Evolutionary conservation across 2,888 invertebrate species (phyloP).

Genomic region (Diarsia brunnea): DNA sequence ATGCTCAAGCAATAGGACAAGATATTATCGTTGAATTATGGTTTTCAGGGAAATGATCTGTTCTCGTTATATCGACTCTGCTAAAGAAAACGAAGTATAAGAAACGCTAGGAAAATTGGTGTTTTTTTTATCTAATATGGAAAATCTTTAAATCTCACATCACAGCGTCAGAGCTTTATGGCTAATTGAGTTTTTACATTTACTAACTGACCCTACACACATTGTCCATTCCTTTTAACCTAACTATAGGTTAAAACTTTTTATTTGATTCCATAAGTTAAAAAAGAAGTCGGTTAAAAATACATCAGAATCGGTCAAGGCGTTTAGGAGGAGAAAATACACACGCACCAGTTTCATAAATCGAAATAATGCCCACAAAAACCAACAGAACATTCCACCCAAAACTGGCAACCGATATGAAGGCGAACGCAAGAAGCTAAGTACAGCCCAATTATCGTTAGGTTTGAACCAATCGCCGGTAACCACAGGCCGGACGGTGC

Average conservation of each 20-base stretch:
- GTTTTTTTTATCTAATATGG: neutral
- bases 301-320: neutral
- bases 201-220: neutral
- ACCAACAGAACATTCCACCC: neutral
- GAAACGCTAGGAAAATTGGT: neutral
- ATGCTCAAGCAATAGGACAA: no score
- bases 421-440: conserved; percentile 43
- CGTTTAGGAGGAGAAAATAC: neutral
- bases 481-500: conserved; percentile 64
- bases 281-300: neutral
- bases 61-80: neutral
- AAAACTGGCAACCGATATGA: conserved; percentile 10
- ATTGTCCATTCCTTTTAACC: neutral
- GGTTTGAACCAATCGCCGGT: conserved; percentile 60
- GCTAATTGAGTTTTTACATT: no score
- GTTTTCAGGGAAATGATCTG: neutral
- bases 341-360: neutral
- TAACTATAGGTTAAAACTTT: neutral
- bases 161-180: neutral
- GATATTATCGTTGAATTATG: neutral
- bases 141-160: neutral
- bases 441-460: conserved; percentile 62
- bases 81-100: neutral
- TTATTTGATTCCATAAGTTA: neutral
- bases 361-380: neutral